Evolutionary conservation across 2,888 invertebrate genomes (phyloP).

Genomic region (Phania funesta): DNA sequence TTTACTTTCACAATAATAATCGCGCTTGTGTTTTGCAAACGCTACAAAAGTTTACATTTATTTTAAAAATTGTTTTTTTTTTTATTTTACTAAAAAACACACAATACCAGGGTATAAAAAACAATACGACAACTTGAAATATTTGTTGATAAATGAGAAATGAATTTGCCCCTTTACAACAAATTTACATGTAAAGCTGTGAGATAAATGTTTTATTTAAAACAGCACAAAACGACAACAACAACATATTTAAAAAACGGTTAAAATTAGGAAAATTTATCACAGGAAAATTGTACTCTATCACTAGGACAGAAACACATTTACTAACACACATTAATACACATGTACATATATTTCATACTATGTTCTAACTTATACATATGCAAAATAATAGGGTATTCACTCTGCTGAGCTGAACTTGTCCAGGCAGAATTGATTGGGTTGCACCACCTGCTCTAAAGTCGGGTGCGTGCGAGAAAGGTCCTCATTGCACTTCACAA

Average conservation of each 20-base stretch:
- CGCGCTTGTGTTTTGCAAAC: background rate
- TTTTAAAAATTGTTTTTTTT: constrained; percentile 1
- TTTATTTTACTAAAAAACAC: background rate
- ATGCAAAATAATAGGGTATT: too few relatives aligned
- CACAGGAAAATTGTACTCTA: constrained; percentile 15
- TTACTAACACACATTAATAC: constrained; percentile 1
- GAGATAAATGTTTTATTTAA: constrained; percentile 43
- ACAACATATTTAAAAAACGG: constrained; percentile 8
- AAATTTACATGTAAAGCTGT: constrained; percentile 47
- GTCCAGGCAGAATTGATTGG: too few relatives aligned
- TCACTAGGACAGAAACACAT: background rate
- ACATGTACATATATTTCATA: background rate
- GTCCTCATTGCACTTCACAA: too few relatives aligned
- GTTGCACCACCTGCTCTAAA: too few relatives aligned
- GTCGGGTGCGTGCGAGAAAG: too few relatives aligned
- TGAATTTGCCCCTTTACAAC: constrained; percentile 59
- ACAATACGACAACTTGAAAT: constrained; percentile 62
- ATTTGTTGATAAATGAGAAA: constrained; percentile 66
- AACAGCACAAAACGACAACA: background rate
- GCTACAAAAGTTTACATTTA: constrained; percentile 7
- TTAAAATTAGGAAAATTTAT: constrained; percentile 19
- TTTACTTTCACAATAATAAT: background rate
- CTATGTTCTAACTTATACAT: too few relatives aligned
- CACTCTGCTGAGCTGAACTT: too few relatives aligned
- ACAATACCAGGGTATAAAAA: constrained; percentile 24